Conservation (phyloP, 2,113 vertebrate species). For the Onychostoma macrolepis region DNA sequence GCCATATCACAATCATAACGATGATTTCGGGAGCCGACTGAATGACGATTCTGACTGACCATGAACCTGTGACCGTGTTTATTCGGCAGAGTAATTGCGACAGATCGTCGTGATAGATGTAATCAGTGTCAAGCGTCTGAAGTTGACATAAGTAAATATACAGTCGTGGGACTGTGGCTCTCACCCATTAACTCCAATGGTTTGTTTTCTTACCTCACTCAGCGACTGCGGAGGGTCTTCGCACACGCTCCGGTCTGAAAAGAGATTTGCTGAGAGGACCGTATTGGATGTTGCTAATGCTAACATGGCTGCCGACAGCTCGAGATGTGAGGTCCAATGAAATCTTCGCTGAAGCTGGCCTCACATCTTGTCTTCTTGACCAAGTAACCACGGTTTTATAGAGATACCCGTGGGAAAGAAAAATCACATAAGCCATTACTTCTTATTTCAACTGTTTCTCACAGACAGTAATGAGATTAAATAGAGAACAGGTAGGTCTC, state of each 20-base stretch:
- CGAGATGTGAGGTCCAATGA: constrained; percentile 3
- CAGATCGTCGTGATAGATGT: constrained; percentile 51
- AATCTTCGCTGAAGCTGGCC: not conserved
- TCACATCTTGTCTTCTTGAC: not conserved
- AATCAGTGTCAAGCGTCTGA: constrained; percentile 58
- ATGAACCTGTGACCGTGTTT: constrained; percentile 50
- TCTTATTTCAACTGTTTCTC: not conserved
- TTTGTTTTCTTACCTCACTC: constrained; percentile 60
- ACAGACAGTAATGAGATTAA: constrained; percentile 15
- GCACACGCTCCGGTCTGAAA: not conserved
- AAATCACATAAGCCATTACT: not conserved
- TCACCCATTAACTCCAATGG: constrained; percentile 55
- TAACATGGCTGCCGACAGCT: not conserved
- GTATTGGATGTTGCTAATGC: not conserved
- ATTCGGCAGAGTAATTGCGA: constrained; percentile 53
- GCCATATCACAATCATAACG: not conserved
- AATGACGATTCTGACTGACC: constrained; percentile 25
- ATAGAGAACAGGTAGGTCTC: not conserved
- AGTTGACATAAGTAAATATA: constrained; percentile 61
- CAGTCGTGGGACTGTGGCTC: constrained; percentile 51
- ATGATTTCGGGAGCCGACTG: not conserved
- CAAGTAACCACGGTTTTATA: not conserved
- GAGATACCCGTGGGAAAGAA: not conserved
- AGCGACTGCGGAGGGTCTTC: constrained; percentile 30
- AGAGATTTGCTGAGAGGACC: not conserved